phyloP scores from a whole-genome alignment of 2,113 vertebrate species.

The Nesoenas mayeri region DNA sequence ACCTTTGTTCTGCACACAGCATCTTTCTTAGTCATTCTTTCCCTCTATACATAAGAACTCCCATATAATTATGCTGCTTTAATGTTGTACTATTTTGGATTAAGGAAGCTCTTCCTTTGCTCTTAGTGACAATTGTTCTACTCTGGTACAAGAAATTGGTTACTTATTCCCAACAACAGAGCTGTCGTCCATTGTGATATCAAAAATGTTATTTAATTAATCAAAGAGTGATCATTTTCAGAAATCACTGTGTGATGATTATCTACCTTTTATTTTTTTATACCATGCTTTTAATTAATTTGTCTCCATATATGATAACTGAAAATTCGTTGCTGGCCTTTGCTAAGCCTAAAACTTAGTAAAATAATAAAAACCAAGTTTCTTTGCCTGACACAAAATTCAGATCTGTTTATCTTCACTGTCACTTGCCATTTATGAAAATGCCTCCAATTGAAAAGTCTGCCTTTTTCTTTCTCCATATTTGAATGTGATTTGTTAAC shows the following conservation, averaged over 20 bases:
- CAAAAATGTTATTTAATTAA: background rate
- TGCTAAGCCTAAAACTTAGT: background rate
- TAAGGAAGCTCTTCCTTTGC: conserved; percentile 15
- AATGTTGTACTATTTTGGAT: background rate
- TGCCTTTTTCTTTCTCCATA: background rate
- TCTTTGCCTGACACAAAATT: background rate
- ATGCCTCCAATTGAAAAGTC: background rate
- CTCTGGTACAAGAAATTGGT: background rate
- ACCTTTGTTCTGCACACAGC: conserved; percentile 24
- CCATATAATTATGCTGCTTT: conserved; percentile 24
- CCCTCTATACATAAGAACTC: background rate
- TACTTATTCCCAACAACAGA: background rate
- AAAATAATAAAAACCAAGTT: background rate
- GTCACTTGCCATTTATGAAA: background rate
- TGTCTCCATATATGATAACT: background rate
- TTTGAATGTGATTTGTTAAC: background rate
- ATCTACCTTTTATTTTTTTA: background rate
- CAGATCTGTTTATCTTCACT: background rate
- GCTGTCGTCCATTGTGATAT: background rate
- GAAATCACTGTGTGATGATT: background rate
- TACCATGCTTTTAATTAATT: background rate
- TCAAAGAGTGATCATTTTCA: conserved; percentile 16
- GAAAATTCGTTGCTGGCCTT: background rate
- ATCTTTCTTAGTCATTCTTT: conserved; percentile 51
- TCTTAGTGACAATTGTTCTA: background rate